Conservation (phyloP, 1,140 invertebrate species). For the Wasmannia auropunctata region DNA sequence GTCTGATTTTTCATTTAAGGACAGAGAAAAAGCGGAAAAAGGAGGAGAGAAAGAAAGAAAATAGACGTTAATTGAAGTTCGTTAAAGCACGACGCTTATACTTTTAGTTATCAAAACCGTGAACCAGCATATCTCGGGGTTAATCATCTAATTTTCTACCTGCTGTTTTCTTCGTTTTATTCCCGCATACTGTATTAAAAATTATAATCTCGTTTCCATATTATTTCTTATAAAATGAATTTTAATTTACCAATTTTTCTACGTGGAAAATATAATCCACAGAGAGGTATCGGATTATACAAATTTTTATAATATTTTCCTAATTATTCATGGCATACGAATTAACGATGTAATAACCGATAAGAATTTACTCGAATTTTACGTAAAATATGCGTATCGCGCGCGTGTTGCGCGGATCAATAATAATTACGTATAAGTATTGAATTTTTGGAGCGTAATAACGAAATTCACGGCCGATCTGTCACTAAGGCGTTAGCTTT, state of each 20-base stretch:
- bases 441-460: not conserved
- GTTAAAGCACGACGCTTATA: not conserved
- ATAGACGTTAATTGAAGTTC: slow-evolving; percentile 1
- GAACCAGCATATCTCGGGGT: not conserved
- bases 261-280: not conserved
- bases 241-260: slow-evolving; percentile 18
- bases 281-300: not conserved
- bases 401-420: not conserved
- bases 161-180: not conserved
- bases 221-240: not conserved
- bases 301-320: not conserved
- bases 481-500: not conserved
- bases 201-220: not conserved
- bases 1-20: not conserved
- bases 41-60: not conserved
- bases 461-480: not conserved
- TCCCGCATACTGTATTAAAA: not conserved
- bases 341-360: not conserved
- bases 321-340: not conserved
- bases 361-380: not conserved
- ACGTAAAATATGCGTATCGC: not conserved
- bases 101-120: not conserved
- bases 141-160: not conserved
- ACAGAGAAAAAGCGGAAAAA: too few relatives aligned
- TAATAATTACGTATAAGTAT: not conserved